Evolutionary conservation across 2,113 vertebrate genomes (phyloP), one percentile per base, ranked within the genome.

Genomic region (Hippocampus barbouri): DNA sequence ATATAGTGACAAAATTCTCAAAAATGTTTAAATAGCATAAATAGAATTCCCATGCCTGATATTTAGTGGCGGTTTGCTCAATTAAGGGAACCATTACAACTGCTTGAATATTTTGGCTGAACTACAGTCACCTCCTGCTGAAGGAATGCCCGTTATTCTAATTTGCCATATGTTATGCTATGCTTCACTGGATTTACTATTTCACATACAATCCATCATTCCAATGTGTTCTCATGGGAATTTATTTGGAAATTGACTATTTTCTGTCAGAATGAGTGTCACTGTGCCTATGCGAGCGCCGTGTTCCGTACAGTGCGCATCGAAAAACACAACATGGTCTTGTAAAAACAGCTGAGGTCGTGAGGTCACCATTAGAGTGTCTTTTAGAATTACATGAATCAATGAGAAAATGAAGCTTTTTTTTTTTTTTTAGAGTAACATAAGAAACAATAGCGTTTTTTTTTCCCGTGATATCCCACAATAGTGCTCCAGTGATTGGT

Each of bases 401-500:
- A 45, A 27, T 14, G 25, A 45, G 40, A 45, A 66, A 45, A 45
- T 16, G n/a, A 66, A 4, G 14, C 41, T 45, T 16, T 25, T 45
- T 65, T 25, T 34, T 34, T 10, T 23, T 18, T n/a, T 18, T 54
- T 12, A 3, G 12, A 15, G 56, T 27, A 25, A 25, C 1, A 23
- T 12, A 25, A 41, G 20, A 41, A 41, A 25, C 8, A 41, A 12
- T 12, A 10, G 20, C 20, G 9, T 63, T 21, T 62, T 62, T 62
- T 62, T 12, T 45, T 12, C 10, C 10, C 23, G 5, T 41, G 11
- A 23, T 45, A 53, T 43, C 10, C 57, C 53, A 45, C 3, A 8
- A 2, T 0, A 47, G 40, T 8, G 20, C 30, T 57, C 79, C 84
- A 73, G 71, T 74, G 83, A 79, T 72, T 75, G 79, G 83, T 74